A percentile compares a stretch with the other conserved stretches of the same genome.
These are phyloP conservation scores for Drosophila virilis DNA, from an alignment of 1,140 invertebrate genomes.

Conservation along the genomic window DNA sequence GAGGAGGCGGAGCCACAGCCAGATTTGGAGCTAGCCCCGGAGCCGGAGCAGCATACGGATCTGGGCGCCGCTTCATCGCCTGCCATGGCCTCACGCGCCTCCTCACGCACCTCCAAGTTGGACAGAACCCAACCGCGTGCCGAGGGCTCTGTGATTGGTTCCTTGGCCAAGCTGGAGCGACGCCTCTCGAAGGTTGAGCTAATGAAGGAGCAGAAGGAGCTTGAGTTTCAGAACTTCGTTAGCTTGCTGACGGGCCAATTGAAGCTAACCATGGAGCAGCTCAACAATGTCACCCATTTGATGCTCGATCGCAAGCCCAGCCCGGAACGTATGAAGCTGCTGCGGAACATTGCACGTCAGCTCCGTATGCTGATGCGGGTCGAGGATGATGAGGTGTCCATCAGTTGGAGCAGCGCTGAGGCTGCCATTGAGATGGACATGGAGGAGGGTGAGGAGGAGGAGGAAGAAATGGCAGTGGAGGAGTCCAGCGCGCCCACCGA, in stretches of 20 bases:
- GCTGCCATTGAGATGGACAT: constrained; percentile 16
- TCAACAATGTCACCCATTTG: constrained; percentile 67
- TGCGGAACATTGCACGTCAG: constrained; percentile 55
- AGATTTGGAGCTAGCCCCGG: not conserved
- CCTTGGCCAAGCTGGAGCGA: constrained; percentile 41
- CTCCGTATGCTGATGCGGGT: constrained; percentile 53
- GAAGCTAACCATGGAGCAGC: constrained; percentile 68
- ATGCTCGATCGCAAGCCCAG: constrained; percentile 64
- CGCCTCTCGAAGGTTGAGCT: constrained; percentile 62
- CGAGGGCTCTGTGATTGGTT: constrained; percentile 38
- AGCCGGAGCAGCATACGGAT: not conserved
- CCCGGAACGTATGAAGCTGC: constrained; percentile 41
- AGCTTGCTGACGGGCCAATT: constrained; percentile 54
- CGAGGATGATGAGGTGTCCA: constrained; percentile 43
- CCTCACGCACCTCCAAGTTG: constrained; percentile 42
- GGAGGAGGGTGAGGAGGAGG: constrained; percentile 26
- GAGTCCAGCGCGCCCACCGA: constrained; percentile 29
- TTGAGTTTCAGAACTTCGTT: constrained; percentile 38
- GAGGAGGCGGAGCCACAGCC: not conserved
- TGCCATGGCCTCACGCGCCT: not conserved
- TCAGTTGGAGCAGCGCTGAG: constrained; percentile 60
- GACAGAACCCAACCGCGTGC: constrained; percentile 11
- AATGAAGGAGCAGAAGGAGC: constrained; percentile 51
- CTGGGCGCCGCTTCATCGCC: not conserved
- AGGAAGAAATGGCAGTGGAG: constrained; percentile 20